Base-by-base conservation (phyloP, 2,113 vertebrate species). In the Calonectris borealis region DNA sequence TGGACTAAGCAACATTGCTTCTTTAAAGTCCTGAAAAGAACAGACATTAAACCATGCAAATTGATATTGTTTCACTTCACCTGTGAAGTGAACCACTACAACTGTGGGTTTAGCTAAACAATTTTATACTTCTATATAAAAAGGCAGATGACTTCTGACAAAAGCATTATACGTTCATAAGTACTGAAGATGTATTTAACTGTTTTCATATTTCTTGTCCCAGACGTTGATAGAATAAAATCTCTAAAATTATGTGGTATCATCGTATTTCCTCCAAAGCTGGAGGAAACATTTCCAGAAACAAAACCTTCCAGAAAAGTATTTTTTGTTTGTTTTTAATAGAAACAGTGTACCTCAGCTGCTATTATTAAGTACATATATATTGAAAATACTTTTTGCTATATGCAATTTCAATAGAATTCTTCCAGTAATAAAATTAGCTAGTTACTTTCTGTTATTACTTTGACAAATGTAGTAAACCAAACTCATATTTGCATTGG, bases 1-100 rank as follows among this genome's bases (percentile, higher is more conserved):
- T 76, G 98, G 96, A 76, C 81, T 97, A 66, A 92, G 91, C 57
- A 91, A 18, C 0, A 85, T 76, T 81, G 98, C 98, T 92, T 94
- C 93, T 95, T 97, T 98, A 91, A 98, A 98, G 88, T 99, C 98
- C 98, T 99, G 96, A 90, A 98, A 98, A 58, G 29, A 70, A 76
- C 13, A 87, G n/a, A 76, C 26, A 40, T 42, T 34, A 31, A 44
- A 62, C 55, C 61, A 57, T 32, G 49, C 8, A 81, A 73, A 46
- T 8, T 73, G 31, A 29, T 60, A 71, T 75, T 88, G 79, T 86
- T 94, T 93, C 49, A 77, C 27, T 69, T 72, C 22, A 83, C 19
- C 36, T 16, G 42, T 42, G 42, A 42, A 42, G 42, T 42, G 42
- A 42, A 16, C 42, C 42, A 42, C 42, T 72, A 42, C 40, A 79